A percentile compares a stretch with the other conserved stretches of the same genome.
Evolutionary conservation across 2,797 vertebrate species (phyloP).

Genomic region (Ciconia nigra): DNA sequence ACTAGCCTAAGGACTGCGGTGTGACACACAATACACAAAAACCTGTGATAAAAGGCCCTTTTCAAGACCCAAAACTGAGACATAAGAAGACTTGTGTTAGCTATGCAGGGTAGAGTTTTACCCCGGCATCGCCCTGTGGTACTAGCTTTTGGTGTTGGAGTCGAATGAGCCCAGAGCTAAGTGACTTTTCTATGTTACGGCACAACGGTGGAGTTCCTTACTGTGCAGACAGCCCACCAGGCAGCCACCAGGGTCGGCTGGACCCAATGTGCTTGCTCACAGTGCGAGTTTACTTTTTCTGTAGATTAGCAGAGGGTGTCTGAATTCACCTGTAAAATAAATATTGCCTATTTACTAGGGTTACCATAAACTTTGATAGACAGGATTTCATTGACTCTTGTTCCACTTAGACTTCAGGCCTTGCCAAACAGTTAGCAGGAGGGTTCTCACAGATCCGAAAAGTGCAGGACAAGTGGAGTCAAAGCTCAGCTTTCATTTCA

Average conservation of each 20-base stretch:
- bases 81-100: background rate
- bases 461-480: background rate
- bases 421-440: background rate
- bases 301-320: background rate
- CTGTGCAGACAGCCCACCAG: background rate
- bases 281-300: background rate
- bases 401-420: background rate
- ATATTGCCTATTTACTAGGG: background rate
- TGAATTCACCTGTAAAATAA: background rate
- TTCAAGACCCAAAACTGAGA: background rate
- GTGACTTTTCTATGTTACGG: background rate
- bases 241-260: background rate
- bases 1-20: background rate
- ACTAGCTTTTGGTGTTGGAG: background rate
- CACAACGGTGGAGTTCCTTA: background rate
- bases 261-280: background rate
- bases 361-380: background rate
- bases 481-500: background rate
- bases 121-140: background rate
- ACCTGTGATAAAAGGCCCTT: background rate
- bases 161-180: background rate
- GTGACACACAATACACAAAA: background rate
- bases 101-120: background rate
- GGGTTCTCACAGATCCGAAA: background rate
- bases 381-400: background rate